Conservation (phyloP, 2,113 vertebrate genomes). For the Chelonoidis abingdonii region DNA sequence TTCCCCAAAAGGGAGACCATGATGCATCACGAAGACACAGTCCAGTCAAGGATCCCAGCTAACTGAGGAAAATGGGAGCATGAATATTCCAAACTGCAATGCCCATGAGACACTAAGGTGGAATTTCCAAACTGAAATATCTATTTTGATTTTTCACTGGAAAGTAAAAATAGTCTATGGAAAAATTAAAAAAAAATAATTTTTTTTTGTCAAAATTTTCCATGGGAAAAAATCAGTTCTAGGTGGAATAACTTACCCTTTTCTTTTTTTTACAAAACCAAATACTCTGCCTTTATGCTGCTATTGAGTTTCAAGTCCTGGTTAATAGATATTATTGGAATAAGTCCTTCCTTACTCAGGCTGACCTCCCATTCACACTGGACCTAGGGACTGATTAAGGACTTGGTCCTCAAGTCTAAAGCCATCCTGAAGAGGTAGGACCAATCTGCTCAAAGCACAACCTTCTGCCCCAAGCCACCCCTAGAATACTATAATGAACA, state of each 20-base stretch:
- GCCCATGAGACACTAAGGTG: background rate
- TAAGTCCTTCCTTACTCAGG: background rate
- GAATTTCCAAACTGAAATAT: slow-evolving; percentile 37
- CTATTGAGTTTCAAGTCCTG: slow-evolving; percentile 13
- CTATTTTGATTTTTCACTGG: slow-evolving; percentile 25
- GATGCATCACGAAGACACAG: background rate
- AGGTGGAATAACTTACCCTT: slow-evolving; percentile 5
- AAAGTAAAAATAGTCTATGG: slow-evolving; percentile 30
- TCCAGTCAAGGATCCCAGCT: background rate
- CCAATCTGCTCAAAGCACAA: background rate
- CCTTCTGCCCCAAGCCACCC: background rate
- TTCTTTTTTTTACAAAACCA: background rate
- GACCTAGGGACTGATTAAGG: background rate
- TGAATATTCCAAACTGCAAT: slow-evolving; percentile 20
- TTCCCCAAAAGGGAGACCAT: background rate
- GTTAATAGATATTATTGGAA: background rate
- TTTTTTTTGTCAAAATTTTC: background rate
- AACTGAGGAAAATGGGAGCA: background rate
- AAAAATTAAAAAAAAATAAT: slow-evolving; percentile 31
- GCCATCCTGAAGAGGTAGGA: background rate
- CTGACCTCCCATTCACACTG: background rate
- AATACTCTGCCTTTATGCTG: background rate
- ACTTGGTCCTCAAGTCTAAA: background rate
- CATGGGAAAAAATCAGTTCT: background rate
- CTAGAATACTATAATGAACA: background rate